A percentile compares a stretch with the other conserved stretches of the same genome.
phyloP scores from a whole-genome alignment of 2,888 invertebrate species.

The Euphydryas editha region DNA sequence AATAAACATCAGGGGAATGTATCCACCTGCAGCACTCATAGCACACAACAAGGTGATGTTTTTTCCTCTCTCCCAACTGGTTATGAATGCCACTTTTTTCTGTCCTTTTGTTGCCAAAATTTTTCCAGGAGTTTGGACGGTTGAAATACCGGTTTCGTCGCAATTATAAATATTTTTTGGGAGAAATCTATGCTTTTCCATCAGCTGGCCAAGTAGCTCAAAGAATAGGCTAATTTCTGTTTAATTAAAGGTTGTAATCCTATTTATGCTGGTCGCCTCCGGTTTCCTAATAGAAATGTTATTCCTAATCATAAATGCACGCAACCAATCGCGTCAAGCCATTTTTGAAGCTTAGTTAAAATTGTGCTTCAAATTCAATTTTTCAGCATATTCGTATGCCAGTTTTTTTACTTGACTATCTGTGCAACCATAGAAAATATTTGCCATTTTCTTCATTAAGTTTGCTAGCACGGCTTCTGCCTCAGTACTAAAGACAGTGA shows the following conservation, averaged over 20 bases:
- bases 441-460: constrained; percentile 31
- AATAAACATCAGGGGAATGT: constrained; percentile 71
- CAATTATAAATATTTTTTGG: constrained; percentile 57
- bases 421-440: constrained; percentile 26
- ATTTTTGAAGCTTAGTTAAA: constrained; percentile 44
- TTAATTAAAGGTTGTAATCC: constrained; percentile 30
- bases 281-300: constrained; percentile 47
- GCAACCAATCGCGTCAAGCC: constrained; percentile 46
- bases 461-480: too few species aligned
- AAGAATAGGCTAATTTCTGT: not conserved
- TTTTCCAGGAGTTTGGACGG: constrained; percentile 60
- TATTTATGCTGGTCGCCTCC: constrained; percentile 43
- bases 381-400: constrained; percentile 43
- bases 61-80: constrained; percentile 61
- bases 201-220: constrained; percentile 44
- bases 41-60: constrained; percentile 64
- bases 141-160: constrained; percentile 65
- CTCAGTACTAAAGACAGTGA: constrained; percentile 33
- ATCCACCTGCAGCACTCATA: constrained; percentile 59
- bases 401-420: constrained; percentile 37
- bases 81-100: constrained; percentile 61
- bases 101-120: constrained; percentile 59
- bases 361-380: constrained; percentile 42
- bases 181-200: constrained; percentile 45
- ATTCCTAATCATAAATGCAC: constrained; percentile 42